These are phyloP conservation scores for Lepidochrysops patricia DNA, from an alignment of 2,888 invertebrate species.

Conservation along the genomic window DNA sequence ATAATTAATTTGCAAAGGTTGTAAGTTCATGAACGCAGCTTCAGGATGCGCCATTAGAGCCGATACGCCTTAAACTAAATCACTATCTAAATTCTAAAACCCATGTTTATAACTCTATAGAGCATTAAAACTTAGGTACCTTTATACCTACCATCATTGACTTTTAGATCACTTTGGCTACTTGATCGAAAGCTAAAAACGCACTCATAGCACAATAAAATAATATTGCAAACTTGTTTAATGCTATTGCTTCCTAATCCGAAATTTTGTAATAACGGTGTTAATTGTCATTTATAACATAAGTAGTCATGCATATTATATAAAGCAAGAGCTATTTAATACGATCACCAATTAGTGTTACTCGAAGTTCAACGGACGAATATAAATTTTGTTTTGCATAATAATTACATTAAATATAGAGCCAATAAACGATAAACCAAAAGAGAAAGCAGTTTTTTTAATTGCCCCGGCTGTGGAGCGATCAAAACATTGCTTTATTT, in stretches of 20 bases:
- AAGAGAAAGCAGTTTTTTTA: conserved; percentile 6
- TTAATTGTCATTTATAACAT: too few relatives aligned
- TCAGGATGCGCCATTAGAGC: not conserved
- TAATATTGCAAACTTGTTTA: not conserved
- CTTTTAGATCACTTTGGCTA: too few relatives aligned
- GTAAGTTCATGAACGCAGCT: not conserved
- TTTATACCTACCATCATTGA: too few relatives aligned
- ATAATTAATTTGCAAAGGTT: not conserved
- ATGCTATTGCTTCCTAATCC: not conserved
- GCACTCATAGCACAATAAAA: too few relatives aligned
- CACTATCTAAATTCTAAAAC: too few relatives aligned
- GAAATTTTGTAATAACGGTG: not conserved
- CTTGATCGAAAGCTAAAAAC: too few relatives aligned
- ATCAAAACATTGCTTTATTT: not conserved
- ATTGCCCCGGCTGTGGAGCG: not conserved
- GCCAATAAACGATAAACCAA: conserved; percentile 4
- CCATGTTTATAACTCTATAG: not conserved
- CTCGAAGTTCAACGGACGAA: not conserved
- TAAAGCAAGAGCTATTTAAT: not conserved
- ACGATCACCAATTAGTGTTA: not conserved
- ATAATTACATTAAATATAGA: not conserved
- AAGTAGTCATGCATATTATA: not conserved
- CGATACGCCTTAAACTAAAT: not conserved
- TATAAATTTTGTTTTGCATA: not conserved
- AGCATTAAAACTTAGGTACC: not conserved